Evolutionary conservation across 2,888 invertebrate genomes (phyloP).

Genomic region (Drosophila kambysellisi): DNA sequence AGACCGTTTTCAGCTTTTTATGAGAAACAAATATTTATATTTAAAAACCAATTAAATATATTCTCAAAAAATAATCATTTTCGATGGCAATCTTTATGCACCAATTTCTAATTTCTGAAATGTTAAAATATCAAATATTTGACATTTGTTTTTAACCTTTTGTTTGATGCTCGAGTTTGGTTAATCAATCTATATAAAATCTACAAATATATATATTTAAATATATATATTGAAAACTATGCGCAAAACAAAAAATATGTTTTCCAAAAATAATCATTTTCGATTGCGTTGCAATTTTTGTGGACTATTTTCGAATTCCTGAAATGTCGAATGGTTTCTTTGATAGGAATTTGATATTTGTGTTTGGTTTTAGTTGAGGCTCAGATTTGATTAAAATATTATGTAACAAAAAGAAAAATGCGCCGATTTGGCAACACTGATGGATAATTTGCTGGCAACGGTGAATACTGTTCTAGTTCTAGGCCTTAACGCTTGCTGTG

Average conservation of each 20-base stretch:
- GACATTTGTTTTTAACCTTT: not conserved
- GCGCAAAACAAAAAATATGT: not conserved
- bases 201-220: not conserved
- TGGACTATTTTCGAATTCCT: not conserved
- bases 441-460: conserved; percentile 18
- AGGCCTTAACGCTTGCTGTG: conserved; percentile 37
- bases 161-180: not conserved
- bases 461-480: conserved; percentile 46
- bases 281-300: not conserved
- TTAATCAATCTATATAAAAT: not conserved
- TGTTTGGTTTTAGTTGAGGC: not conserved
- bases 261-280: not conserved
- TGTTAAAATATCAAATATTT: not conserved
- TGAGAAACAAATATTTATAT: not conserved
- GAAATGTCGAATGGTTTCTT: not conserved
- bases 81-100: not conserved
- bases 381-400: not conserved
- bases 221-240: not conserved
- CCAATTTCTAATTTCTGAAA: not conserved
- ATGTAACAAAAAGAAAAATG: too few relatives aligned
- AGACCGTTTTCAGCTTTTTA: not conserved
- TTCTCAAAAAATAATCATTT: not conserved
- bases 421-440: conserved; percentile 1
- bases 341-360: not conserved
- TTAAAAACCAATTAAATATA: not conserved